Evolutionary conservation across 2,113 vertebrate genomes (phyloP), one percentile per base, ranked within the genome.

Genomic region (Hirundichthys speculiger): DNA sequence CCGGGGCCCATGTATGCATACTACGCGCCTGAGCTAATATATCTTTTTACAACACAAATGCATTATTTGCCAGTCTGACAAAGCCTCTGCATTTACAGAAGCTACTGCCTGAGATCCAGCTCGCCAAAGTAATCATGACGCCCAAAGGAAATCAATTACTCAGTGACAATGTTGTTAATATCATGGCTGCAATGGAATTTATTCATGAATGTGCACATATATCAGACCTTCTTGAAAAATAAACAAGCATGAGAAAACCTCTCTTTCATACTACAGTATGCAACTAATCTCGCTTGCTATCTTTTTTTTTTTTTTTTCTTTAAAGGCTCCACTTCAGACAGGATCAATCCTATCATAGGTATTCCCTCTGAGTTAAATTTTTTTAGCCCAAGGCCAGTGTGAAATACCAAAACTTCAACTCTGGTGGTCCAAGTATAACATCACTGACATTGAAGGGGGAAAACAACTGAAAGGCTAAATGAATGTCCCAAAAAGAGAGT

Each of bases 1-100:
- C 30, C 11, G 5, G 46, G 9, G 27, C 40, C 42, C 22, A 21
- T 64, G 79, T 71, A 50, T 62, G 55, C 76, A 71, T 54, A 60
- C 25, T 24, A 20, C 62, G 53, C 15, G 55, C 20, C 56, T 41
- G 69, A 68, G 48, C 82, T 79, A 78, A 85, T 89, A 38, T 48
- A 69, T 80, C 58, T 86, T 78, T 85, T 86, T 71, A 79, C 64
- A 65, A 82, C 73, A 52, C 68, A 80, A 89, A 92, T 86, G 88
- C 89, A 82, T 81, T 83, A 82, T 58, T 45, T 61, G 74, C 30
- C 43, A 34, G 66, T 43, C 30, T 72, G 75, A 88, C 80, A 79
- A n/a, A 73, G 61, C 64, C 55, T 53, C 64, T 56, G 72, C 80
- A 79, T 84, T 75, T 40, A 47, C 62, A 79, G 47, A 61, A 69